Evolutionary conservation across 2,797 vertebrate genomes (phyloP).

Genomic region (Tokudaia tokunoshimensis): DNA sequence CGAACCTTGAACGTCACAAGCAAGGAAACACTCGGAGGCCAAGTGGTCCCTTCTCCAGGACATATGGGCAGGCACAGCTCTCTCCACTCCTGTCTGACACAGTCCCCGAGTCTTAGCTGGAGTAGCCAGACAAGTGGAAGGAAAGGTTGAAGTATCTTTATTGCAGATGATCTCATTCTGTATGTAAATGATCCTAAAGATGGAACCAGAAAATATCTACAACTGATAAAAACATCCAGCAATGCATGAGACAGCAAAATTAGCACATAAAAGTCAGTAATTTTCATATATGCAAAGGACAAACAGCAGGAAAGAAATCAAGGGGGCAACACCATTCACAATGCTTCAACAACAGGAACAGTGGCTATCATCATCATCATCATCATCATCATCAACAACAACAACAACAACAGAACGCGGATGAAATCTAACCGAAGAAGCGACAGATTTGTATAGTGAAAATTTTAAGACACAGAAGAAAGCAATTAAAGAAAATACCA

Average conservation of each 20-base stretch:
- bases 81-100: not conserved
- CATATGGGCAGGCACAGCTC: too few relatives aligned
- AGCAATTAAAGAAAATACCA: not conserved
- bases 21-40: not conserved
- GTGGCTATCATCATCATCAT: too few relatives aligned
- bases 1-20: not conserved
- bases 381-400: not conserved
- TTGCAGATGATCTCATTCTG: too few relatives aligned
- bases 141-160: not conserved
- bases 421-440: not conserved
- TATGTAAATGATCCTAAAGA: not conserved
- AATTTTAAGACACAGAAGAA: not conserved
- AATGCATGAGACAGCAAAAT: not conserved
- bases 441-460: not conserved
- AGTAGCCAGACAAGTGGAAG: not conserved
- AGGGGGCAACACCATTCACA: not conserved
- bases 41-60: not conserved
- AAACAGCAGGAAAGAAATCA: not conserved
- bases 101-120: not conserved
- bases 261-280: not conserved
- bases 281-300: not conserved
- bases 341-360: not conserved
- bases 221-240: not conserved
- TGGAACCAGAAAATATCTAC: not conserved
- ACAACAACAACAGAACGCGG: not conserved